Percentiles rank a stretch among this genome's conserved stretches.
Conservation (phyloP, 2,113 vertebrate genomes). For the Pterocles orientalis region DNA sequence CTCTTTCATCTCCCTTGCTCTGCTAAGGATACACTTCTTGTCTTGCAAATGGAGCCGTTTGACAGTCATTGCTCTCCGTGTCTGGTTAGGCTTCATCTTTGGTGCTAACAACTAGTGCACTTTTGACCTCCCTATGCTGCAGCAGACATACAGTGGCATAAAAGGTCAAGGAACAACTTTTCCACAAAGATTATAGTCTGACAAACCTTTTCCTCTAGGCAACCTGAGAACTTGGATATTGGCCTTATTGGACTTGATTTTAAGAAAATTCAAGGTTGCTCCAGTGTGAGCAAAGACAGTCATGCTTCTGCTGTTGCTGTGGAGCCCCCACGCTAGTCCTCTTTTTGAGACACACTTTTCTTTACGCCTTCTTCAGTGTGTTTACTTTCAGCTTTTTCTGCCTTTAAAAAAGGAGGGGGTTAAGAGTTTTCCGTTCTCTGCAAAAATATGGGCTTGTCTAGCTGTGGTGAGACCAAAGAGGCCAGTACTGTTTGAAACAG, state of each 20-base stretch:
- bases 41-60: slow-evolving; percentile 72
- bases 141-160: slow-evolving; percentile 38
- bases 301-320: background rate
- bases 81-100: slow-evolving; percentile 67
- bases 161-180: slow-evolving; percentile 70
- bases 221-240: slow-evolving; percentile 37
- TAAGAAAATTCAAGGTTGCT: slow-evolving; percentile 33
- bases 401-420: background rate
- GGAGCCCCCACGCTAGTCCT: background rate
- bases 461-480: background rate
- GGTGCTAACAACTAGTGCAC: slow-evolving; percentile 63
- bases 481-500: background rate
- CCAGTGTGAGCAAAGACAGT: background rate
- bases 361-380: background rate
- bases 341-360: background rate
- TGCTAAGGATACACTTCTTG: slow-evolving; percentile 69
- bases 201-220: slow-evolving; percentile 48
- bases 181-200: slow-evolving; percentile 55
- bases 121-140: slow-evolving; percentile 68
- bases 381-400: background rate
- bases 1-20: slow-evolving; percentile 68
- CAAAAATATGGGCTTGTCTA: background rate
- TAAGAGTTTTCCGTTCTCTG: background rate
- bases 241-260: slow-evolving; percentile 31
- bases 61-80: slow-evolving; percentile 68